A percentile compares a stretch with the other conserved stretches of the same genome.
Conservation (phyloP, 2,888 invertebrate genomes). For the Thelaira solivaga region DNA sequence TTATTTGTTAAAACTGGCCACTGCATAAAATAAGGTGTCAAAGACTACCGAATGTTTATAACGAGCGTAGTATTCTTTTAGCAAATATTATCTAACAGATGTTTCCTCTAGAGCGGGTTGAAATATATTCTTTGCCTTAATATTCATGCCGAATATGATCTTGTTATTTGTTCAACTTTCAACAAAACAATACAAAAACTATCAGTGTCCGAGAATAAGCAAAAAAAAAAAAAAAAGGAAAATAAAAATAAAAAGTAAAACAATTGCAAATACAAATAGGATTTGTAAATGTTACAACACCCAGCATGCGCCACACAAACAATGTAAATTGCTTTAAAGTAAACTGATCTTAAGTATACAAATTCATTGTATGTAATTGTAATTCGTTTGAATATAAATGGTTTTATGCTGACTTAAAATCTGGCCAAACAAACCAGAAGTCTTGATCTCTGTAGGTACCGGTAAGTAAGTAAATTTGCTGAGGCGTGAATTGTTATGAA, state of each 20-base stretch:
- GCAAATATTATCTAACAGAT: conserved; percentile 48
- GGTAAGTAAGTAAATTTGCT: conserved; percentile 29
- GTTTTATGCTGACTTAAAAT: conserved; percentile 62
- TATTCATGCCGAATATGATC: conserved; percentile 22
- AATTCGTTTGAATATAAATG: conserved; percentile 15
- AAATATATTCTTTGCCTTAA: conserved; percentile 9
- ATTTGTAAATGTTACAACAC: conserved; percentile 71
- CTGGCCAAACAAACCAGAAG: conserved; percentile 42
- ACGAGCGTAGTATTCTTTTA: too few species aligned
- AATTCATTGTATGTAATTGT: conserved; percentile 8
- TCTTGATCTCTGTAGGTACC: neutral
- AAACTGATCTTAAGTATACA: conserved; percentile 41
- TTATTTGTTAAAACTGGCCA: conserved; percentile 61
- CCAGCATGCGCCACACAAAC: conserved; percentile 67
- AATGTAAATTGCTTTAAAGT: conserved; percentile 45
- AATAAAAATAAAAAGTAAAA: neutral
- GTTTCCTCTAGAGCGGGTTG: conserved; percentile 18
- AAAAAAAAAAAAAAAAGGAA: conserved; percentile 24
- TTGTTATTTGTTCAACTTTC: conserved; percentile 21
- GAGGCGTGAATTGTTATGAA: conserved; percentile 70
- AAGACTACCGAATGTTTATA: conserved; percentile 63
- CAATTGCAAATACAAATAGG: conserved; percentile 64
- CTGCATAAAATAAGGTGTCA: conserved; percentile 60
- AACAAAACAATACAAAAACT: neutral
- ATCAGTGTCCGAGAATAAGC: conserved; percentile 7